Evolutionary conservation across 2,113 vertebrate genomes (phyloP).

Genomic region (Gymnocephalus cernua): DNA sequence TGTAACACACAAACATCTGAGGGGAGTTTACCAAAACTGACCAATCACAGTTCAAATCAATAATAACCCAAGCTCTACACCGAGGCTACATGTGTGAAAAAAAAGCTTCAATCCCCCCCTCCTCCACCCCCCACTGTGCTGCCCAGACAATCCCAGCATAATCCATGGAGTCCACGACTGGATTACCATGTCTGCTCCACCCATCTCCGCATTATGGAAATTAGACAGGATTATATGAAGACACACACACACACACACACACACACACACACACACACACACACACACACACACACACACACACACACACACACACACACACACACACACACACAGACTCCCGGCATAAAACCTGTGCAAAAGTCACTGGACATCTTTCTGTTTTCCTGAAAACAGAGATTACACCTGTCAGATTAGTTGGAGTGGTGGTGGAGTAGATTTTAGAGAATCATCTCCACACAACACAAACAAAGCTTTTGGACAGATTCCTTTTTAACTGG

Average conservation of each 20-base stretch:
- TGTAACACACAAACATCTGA: slow-evolving; percentile 11
- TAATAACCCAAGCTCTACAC: slow-evolving; percentile 31
- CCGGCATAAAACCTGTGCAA: not conserved
- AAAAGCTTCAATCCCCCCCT: slow-evolving; percentile 63
- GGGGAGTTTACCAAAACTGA: slow-evolving; percentile 31
- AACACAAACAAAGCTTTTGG: slow-evolving; percentile 54
- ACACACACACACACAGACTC: not conserved
- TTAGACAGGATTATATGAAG: slow-evolving; percentile 64
- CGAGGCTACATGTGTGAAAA: slow-evolving; percentile 49
- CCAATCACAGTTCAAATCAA: slow-evolving; percentile 48
- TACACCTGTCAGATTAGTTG: slow-evolving; percentile 49
- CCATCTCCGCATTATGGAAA: slow-evolving; percentile 61
- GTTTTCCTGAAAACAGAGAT: slow-evolving; percentile 39
- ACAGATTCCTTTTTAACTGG: slow-evolving; percentile 40
- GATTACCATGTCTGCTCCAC: slow-evolving; percentile 74
- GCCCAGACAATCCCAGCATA: slow-evolving; percentile 76
- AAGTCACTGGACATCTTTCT: not conserved
- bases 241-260: slow-evolving; percentile 6
- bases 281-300: not conserved
- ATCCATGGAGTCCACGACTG: slow-evolving; percentile 73
- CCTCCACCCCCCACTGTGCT: slow-evolving; percentile 62
- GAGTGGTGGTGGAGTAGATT: slow-evolving; percentile 25
- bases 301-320: too few species aligned
- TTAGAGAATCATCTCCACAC: slow-evolving; percentile 29
- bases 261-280: not conserved